Base-by-base conservation (phyloP, 2,113 vertebrate genomes). In the Hipposideros armiger region DNA sequence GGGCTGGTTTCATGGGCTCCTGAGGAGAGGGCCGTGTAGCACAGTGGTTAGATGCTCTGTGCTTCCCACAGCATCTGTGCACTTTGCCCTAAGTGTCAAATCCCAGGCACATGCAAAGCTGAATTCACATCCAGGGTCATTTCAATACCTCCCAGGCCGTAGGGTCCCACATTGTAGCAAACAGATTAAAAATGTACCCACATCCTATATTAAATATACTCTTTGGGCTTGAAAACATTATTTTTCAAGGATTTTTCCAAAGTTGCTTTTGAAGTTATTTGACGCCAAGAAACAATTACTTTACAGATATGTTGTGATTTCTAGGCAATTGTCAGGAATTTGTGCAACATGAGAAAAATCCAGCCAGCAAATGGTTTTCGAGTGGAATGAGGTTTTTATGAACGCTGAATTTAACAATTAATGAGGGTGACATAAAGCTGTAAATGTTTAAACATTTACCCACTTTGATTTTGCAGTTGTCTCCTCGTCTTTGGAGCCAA, bases 11-110 rank as follows among this genome's bases (percentile, higher is more conserved):
- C 80, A 17, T 1, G 17, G 4, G 17, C 54, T 24, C 64, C 84
- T 4, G 4, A 10, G 32, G 17, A 42, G 3, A 24, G 28, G 16
- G 9, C 0, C 0, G 42, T 17, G 2, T 7, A 0, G 11, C 0
- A 0, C 62, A 14, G 2, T 0, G 84, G 47, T 45, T 22, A 28
- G 87, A 32, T 17, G 13, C 22, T 22, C 83, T 54, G 16, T 0
- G 3, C 40, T 40, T 28, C 69, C 14, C 60, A 66, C 22, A 62
- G 47, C 47, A 3, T 50, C 47, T 50, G 47, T 13, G 47, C 11
- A 4, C 47, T 50, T 50, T 50, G 47, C 47, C 47, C 47, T 13
- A 50, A 50, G 47, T 50, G 47, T 9, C 47, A 13, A 50, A 50
- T 50, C 47, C 47, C 47, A 50, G 47, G 13, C 47, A 54, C 6